Percentiles rank a stretch among this genome's conserved stretches.
These are phyloP conservation scores for Helleia helle DNA, from an alignment of 2,888 invertebrate genomes.

Conservation along the genomic window DNA sequence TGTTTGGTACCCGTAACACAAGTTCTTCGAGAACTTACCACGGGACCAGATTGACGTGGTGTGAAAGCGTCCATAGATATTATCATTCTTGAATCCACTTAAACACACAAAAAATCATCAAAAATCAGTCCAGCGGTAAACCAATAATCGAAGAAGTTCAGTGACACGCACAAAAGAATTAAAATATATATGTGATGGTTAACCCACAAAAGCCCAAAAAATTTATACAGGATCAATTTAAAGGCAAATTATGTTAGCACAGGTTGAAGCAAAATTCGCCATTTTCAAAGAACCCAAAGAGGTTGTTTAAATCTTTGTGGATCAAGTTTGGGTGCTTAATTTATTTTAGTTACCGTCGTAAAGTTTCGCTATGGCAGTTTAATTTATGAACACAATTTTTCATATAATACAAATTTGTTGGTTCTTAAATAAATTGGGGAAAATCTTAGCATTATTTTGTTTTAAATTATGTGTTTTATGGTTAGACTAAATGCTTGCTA, in stretches of 20 bases:
- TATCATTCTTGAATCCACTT: too few relatives aligned
- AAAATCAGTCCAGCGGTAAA: too few relatives aligned
- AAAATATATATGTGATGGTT: background rate
- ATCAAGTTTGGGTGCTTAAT: conserved; percentile 6
- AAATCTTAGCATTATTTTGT: too few relatives aligned
- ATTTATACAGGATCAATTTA: background rate
- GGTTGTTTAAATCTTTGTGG: conserved; percentile 2
- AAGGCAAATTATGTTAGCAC: conserved; percentile 1
- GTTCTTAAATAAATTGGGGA: too few relatives aligned
- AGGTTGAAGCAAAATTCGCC: background rate
- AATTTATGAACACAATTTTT: background rate
- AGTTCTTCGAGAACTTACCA: too few relatives aligned
- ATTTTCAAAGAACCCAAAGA: background rate
- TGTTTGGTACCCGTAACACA: too few relatives aligned
- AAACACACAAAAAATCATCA: too few relatives aligned
- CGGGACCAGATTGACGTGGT: too few relatives aligned
- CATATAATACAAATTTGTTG: background rate
- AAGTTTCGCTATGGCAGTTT: background rate
- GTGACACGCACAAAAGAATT: background rate
- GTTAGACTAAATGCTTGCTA: too few relatives aligned
- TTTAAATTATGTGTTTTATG: too few relatives aligned
- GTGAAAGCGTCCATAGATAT: too few relatives aligned
- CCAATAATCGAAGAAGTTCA: too few relatives aligned
- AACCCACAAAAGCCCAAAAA: background rate
- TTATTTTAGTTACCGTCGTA: conserved; percentile 1